phyloP scores from a whole-genome alignment of 1,140 invertebrate genomes.

The Zaprionus tsacasi region DNA sequence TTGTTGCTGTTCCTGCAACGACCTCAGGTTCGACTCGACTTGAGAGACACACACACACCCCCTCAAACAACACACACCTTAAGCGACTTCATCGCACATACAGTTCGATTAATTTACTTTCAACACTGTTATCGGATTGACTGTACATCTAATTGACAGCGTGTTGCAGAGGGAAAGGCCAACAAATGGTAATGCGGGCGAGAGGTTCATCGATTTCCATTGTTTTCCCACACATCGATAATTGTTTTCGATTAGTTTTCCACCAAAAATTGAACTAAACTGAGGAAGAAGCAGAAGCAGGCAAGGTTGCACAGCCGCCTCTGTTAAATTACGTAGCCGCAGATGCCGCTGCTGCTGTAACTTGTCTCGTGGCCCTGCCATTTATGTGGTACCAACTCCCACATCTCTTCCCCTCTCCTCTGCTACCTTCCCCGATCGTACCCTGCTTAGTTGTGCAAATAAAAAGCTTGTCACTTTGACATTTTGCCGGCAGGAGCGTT shows the following conservation, averaged over 20 bases:
- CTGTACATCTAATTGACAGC: not conserved
- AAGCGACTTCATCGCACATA: not conserved
- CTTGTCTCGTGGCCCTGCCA: constrained; percentile 30
- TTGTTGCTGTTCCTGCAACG: not conserved
- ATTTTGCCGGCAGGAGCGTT: constrained; percentile 54
- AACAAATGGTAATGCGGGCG: constrained; percentile 1
- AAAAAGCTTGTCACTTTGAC: constrained; percentile 59
- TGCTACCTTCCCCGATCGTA: too few relatives aligned
- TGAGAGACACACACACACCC: too few relatives aligned
- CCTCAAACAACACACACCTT: not conserved
- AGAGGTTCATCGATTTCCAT: constrained; percentile 27
- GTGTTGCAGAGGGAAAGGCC: not conserved
- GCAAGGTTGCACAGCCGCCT: constrained; percentile 46
- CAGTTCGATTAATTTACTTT: not conserved
- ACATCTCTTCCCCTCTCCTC: not conserved
- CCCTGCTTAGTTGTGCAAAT: constrained; percentile 37
- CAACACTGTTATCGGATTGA: constrained; percentile 4
- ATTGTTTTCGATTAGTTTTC: constrained; percentile 41
- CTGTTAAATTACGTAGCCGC: constrained; percentile 35
- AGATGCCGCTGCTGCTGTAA: not conserved
- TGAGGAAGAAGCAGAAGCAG: not conserved
- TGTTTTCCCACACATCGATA: constrained; percentile 50
- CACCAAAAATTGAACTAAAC: not conserved
- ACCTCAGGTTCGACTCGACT: too few relatives aligned
- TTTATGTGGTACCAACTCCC: constrained; percentile 24